Conservation (phyloP, 2,113 vertebrate genomes). For the Pterocles burchelli region DNA sequence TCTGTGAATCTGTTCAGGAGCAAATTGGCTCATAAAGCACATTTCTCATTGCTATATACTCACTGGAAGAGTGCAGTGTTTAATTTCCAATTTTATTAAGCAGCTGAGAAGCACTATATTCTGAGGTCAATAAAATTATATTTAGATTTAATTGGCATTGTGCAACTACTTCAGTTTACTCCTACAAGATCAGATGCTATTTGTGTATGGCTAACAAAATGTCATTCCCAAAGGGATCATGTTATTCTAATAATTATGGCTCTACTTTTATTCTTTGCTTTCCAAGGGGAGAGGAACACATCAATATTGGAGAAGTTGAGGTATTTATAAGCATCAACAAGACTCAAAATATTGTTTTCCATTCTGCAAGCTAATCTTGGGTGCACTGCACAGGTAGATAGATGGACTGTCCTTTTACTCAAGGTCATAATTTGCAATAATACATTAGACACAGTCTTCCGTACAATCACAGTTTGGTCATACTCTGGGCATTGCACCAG, state of each 20-base stretch:
- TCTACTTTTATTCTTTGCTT: background rate
- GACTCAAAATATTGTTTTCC: background rate
- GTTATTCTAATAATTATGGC: background rate
- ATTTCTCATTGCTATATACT: background rate
- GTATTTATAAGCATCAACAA: background rate
- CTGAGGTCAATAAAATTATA: conserved; percentile 55
- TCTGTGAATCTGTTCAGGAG: background rate
- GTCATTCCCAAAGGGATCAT: background rate
- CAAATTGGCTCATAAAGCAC: background rate
- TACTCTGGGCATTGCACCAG: too few species aligned
- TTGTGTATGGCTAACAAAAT: conserved; percentile 49
- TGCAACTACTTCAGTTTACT: conserved; percentile 51
- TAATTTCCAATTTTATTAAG: conserved; percentile 53
- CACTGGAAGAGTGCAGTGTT: background rate
- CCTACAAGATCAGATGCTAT: conserved; percentile 34
- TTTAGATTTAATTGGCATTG: conserved; percentile 29
- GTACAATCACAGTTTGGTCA: too few species aligned
- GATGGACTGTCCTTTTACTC: background rate
- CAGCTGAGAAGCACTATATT: conserved; percentile 16
- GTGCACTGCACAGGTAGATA: background rate
- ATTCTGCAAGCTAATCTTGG: background rate
- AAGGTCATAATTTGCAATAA: background rate
- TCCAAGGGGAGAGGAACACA: background rate
- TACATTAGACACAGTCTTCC: too few species aligned
- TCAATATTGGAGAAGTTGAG: background rate